Evolutionary conservation across 2,797 vertebrate genomes (phyloP).

Genomic region (Clarias pachynema): DNA sequence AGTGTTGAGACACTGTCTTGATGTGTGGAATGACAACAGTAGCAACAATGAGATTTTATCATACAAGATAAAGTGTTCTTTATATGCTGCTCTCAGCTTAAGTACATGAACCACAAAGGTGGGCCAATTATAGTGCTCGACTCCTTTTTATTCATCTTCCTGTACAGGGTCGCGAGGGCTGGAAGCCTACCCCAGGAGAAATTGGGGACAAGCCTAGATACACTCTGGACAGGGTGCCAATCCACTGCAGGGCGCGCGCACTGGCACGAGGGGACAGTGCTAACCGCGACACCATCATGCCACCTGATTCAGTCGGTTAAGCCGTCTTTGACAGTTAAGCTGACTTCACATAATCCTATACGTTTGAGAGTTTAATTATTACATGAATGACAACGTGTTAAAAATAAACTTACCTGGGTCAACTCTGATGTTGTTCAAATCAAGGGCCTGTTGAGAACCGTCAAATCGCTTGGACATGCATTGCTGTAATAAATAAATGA

Average conservation of each 20-base stretch:
- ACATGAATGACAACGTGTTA: not conserved
- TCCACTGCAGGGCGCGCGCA: too few species aligned
- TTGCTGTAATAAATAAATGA: slow-evolving; percentile 68
- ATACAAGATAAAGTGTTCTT: not conserved
- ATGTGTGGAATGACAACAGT: not conserved
- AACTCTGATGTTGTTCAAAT: slow-evolving; percentile 85
- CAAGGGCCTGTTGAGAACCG: slow-evolving; percentile 85
- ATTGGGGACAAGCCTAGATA: too few species aligned
- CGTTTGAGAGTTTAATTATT: not conserved
- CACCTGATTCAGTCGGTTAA: too few species aligned
- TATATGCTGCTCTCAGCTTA: not conserved
- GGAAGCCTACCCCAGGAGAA: too few species aligned
- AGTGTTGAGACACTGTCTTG: not conserved
- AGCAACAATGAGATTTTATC: not conserved
- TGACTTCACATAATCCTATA: not conserved
- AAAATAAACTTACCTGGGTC: slow-evolving; percentile 80
- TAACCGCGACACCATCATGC: too few species aligned
- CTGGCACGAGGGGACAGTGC: too few species aligned
- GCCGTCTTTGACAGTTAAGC: not conserved
- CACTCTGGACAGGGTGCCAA: too few species aligned
- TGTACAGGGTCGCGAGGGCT: too few species aligned
- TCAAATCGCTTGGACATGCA: slow-evolving; percentile 92
- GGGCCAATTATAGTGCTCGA: not conserved
- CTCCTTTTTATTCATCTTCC: not conserved
- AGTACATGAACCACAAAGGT: not conserved